Conservation (phyloP, 2,888 invertebrate genomes). For the Drosophila kanekoi region DNA sequence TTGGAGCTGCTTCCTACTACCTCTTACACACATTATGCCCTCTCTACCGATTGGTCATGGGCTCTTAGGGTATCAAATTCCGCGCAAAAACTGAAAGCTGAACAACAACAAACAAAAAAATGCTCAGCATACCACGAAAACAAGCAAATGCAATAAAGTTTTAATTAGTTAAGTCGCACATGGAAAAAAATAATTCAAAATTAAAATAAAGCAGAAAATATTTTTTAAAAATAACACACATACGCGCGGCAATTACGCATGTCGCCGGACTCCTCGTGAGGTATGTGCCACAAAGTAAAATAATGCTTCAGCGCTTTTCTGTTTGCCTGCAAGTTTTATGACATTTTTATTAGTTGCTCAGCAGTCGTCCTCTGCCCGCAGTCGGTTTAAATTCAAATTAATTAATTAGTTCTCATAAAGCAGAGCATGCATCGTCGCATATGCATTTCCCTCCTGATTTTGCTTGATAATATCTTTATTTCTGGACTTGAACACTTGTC, state of each 20-base stretch:
- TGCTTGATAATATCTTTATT: too few relatives aligned
- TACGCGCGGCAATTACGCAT: not conserved
- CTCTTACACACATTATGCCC: too few relatives aligned
- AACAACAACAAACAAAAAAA: conserved; percentile 11
- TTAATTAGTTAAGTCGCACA: conserved; percentile 59
- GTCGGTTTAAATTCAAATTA: not conserved
- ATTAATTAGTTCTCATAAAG: not conserved
- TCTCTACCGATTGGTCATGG: too few relatives aligned
- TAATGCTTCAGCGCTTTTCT: not conserved
- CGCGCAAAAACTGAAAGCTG: conserved; percentile 6
- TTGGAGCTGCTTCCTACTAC: too few relatives aligned
- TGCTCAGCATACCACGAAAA: conserved; percentile 3
- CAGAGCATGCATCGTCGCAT: not conserved
- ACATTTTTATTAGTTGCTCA: conserved; percentile 14
- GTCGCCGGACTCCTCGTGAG: conserved; percentile 1
- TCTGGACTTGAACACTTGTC: too few relatives aligned
- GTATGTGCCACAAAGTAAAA: conserved; percentile 5
- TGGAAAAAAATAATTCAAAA: not conserved
- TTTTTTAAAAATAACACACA: not conserved
- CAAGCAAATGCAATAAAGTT: conserved; percentile 61
- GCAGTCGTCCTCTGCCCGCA: not conserved
- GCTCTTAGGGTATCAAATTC: not conserved
- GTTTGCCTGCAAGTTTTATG: conserved; percentile 9
- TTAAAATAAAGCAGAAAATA: too few relatives aligned
- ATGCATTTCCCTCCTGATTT: too few relatives aligned